Conservation (phyloP, 2,888 invertebrate species). For the Pinctada fucata region DNA sequence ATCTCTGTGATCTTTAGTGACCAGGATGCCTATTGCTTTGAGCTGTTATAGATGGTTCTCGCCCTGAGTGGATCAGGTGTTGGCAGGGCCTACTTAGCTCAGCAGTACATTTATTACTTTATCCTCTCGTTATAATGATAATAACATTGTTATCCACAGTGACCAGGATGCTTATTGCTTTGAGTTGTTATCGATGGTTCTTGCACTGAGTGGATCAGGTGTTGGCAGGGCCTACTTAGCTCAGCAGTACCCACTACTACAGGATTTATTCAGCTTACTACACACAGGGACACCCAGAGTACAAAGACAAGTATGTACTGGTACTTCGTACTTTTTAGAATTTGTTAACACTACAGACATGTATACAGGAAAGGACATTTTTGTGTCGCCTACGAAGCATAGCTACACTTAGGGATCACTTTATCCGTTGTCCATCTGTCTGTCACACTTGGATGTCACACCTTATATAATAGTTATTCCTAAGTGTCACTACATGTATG, state of each 20-base stretch:
- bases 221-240: conserved; percentile 94
- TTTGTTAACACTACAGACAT: neutral
- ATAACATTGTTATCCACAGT: too few species aligned
- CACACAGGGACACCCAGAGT: conserved; percentile 97
- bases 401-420: too few species aligned
- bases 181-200: conserved; percentile 96
- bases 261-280: conserved; percentile 89
- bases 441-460: too few species aligned
- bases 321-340: neutral
- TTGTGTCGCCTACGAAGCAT: too few species aligned
- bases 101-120: too few species aligned
- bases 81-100: conserved; percentile 92
- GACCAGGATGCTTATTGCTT: conserved; percentile 94
- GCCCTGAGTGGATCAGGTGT: conserved; percentile 95
- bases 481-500: too few species aligned
- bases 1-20: conserved; percentile 41
- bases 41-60: conserved; percentile 96
- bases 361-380: too few species aligned
- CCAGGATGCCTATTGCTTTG: conserved; percentile 95
- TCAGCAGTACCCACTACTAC: conserved; percentile 89
- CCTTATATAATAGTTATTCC: too few species aligned
- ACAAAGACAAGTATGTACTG: conserved; percentile 86
- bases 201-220: conserved; percentile 93
- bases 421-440: too few species aligned
- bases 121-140: too few species aligned